Conservation (phyloP, 1,140 invertebrate species). For the Andrena cerasifolii region DNA sequence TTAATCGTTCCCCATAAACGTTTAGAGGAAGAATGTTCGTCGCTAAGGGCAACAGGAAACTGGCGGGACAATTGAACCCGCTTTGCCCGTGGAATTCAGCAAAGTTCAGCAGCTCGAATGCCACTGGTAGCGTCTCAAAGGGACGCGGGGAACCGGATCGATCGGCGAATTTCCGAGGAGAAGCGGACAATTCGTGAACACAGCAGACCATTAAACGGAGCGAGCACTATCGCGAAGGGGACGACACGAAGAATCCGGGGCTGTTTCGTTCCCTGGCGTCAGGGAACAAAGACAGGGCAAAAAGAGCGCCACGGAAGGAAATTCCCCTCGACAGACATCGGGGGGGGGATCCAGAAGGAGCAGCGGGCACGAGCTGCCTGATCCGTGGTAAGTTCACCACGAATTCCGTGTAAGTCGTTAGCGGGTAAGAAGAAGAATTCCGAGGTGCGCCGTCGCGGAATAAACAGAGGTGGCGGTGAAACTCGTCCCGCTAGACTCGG, state of each 20-base stretch:
- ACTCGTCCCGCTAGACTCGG: conserved; percentile 26
- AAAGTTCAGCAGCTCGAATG: not conserved
- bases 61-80: not conserved
- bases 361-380: not conserved
- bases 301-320: conserved; percentile 35
- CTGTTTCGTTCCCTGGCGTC: not conserved
- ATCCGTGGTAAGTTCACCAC: not conserved
- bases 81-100: not conserved
- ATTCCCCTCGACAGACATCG: conserved; percentile 25
- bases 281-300: conserved; percentile 7
- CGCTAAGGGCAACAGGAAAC: not conserved
- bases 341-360: not conserved
- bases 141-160: conserved; percentile 1
- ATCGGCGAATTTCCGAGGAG: conserved; percentile 28
- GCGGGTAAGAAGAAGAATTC: conserved; percentile 6
- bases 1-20: not conserved
- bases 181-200: conserved; percentile 10
- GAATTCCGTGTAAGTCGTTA: conserved; percentile 36
- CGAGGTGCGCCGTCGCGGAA: not conserved
- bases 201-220: not conserved
- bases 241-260: conserved; percentile 5
- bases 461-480: conserved; percentile 15
- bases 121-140: not conserved
- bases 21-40: not conserved
- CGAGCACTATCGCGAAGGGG: no score